These are phyloP conservation scores for Trachelus iudaicus DNA, from an alignment of 2,888 invertebrate species.

Conservation along the genomic window DNA sequence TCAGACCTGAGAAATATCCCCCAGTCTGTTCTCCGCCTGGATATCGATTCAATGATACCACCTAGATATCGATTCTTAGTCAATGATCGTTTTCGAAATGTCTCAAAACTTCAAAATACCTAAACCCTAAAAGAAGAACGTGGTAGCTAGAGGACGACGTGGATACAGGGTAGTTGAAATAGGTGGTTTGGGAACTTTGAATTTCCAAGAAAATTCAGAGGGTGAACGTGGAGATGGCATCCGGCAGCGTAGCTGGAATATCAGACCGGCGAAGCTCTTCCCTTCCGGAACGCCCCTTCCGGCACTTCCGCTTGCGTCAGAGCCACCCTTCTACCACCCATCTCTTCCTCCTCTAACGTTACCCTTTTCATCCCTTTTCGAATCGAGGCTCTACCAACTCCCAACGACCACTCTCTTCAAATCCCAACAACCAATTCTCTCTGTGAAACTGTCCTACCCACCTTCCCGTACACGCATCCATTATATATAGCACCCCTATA, in stretches of 20 bases:
- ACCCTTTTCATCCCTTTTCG: constrained; percentile 11
- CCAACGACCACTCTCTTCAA: not conserved
- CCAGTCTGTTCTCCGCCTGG: not conserved
- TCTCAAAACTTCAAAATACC: not conserved
- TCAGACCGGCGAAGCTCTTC: constrained; percentile 7
- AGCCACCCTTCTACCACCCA: constrained; percentile 13
- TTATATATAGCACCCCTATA: not conserved
- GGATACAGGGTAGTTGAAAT: not conserved
- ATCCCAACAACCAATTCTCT: not conserved
- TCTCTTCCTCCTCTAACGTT: not conserved
- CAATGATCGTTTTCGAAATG: not conserved
- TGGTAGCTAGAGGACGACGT: not conserved
- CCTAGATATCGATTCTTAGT: not conserved
- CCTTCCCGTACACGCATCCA: not conserved
- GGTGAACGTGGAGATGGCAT: not conserved
- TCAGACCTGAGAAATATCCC: not conserved
- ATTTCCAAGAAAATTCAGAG: not conserved
- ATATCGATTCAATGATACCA: not conserved
- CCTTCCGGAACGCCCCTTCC: constrained; percentile 21
- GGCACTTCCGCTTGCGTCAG: constrained; percentile 29
- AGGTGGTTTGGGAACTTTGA: not conserved
- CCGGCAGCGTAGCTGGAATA: constrained; percentile 14
- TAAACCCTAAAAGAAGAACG: not conserved
- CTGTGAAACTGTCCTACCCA: not conserved
- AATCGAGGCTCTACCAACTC: not conserved